phyloP scores from a whole-genome alignment of 2,113 vertebrate genomes.

The Prinia subflava region DNA sequence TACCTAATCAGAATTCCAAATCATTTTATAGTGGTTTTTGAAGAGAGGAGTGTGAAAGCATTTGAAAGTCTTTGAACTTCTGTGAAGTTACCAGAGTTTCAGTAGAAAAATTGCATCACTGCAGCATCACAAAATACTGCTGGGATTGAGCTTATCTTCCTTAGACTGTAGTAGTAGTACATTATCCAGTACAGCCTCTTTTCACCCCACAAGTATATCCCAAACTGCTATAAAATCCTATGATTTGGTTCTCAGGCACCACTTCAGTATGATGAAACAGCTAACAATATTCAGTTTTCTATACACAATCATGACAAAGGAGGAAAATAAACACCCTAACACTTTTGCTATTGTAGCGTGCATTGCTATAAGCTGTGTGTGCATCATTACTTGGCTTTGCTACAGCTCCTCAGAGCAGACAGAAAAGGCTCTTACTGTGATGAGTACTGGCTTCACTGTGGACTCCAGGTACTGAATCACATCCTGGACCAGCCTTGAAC shows the following conservation, averaged over 20 bases:
- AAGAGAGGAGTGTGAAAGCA: neutral
- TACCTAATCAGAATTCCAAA: neutral
- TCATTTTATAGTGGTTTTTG: neutral
- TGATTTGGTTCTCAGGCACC: neutral
- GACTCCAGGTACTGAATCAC: conserved; percentile 90
- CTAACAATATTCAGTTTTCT: neutral
- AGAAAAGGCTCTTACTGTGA: conserved; percentile 73
- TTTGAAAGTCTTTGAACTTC: neutral
- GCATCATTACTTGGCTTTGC: neutral
- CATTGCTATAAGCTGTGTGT: neutral
- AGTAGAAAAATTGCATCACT: neutral
- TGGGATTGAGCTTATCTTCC: neutral
- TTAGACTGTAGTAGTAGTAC: neutral
- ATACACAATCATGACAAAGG: neutral
- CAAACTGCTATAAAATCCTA: neutral
- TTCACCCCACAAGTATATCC: neutral
- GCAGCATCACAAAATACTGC: neutral
- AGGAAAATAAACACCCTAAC: neutral
- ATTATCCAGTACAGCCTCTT: neutral
- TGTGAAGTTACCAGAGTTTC: neutral
- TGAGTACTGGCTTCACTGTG: conserved; percentile 72
- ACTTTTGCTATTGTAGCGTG: neutral
- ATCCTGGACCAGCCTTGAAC: conserved; percentile 87
- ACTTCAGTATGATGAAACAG: neutral
- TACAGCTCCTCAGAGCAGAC: neutral